Base-by-base conservation (phyloP, 2,113 vertebrate genomes). In the Cyprichromis sp. region DNA sequence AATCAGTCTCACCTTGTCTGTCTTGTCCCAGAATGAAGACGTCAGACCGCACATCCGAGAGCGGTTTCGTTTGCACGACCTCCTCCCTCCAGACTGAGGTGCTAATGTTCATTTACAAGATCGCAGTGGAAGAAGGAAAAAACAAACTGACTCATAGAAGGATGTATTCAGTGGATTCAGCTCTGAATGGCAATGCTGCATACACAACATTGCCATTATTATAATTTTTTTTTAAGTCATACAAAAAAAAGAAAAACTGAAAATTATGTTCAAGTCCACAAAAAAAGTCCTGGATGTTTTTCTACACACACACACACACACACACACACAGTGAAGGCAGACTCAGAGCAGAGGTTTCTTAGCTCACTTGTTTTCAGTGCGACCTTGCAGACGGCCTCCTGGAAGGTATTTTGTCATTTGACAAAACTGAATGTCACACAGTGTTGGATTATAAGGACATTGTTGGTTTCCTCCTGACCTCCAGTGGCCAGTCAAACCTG, bases 21-120 rank as follows among this genome's bases (percentile, higher is more conserved):
- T 66, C 68, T 16, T n/a, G 2, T 55, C 34, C 4, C 96, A 99
- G 98, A 98, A 99, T 89, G 98, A 98, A 96, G 98, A 99, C 90
- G 98, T 99, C 90, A 96, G 98, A 63, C 98, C 98, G 89, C 98
- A 99, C 96, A 98, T 99, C 96, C 95, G 98, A 95, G 97, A 99
- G 91, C 97, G 96, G 94, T 99, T 98, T 97, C 98, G 98, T 91
- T 97, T 99, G 97, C 98, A 99, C 93, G 97, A 99, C 96, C 97
- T 99, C 91, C 97, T 99, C 91, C 98, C 98, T 94, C 98, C 98
- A 55, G 98, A 99, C 91, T 99, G 98, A 98, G 34, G n/a, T 50
- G 24, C 78, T 57, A 4, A 1, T 4, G 10, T 24, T 57, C 21
- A 3, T 31, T 81, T 11, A 66, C 53, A 34, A 52, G 19, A 81